Percentiles rank a stretch among this genome's conserved stretches.
Evolutionary conservation across 1,140 invertebrate species (phyloP).

Genomic region (Dendrolimus punctatus): DNA sequence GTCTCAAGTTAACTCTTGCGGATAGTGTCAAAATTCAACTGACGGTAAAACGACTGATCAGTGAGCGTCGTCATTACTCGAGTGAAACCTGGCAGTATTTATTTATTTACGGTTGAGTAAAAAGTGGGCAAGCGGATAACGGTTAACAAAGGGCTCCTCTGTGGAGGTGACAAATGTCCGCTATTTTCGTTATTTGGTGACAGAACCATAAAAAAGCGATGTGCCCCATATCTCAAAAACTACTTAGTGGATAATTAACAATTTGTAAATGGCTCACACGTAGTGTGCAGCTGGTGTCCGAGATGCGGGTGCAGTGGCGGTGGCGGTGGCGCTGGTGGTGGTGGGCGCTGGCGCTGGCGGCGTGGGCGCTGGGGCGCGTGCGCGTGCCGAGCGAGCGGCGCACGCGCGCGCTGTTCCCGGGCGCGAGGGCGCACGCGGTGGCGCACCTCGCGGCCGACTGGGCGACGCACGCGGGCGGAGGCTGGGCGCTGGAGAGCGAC

Average conservation of each 20-base stretch:
- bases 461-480: neutral
- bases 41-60: too few relatives aligned
- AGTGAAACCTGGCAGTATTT: too few relatives aligned
- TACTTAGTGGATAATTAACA: neutral
- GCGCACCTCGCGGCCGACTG: conserved; percentile 42
- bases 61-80: too few relatives aligned
- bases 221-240: too few relatives aligned
- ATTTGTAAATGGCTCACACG: neutral
- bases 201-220: too few relatives aligned
- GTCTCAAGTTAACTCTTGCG: too few relatives aligned
- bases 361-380: conserved; percentile 8
- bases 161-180: too few relatives aligned
- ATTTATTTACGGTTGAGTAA: too few relatives aligned
- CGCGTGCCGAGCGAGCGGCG: conserved; percentile 8
- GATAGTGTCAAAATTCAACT: too few relatives aligned
- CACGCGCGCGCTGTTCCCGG: conserved; percentile 6
- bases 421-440: conserved; percentile 12
- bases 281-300: neutral
- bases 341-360: conserved; percentile 11
- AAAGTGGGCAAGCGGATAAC: too few relatives aligned
- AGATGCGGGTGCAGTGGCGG: neutral
- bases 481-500: conserved; percentile 41
- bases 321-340: conserved; percentile 6
- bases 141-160: too few relatives aligned
- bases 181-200: too few relatives aligned